Conservation (phyloP, 2,888 invertebrate species). For the Lysandra coridon region DNA sequence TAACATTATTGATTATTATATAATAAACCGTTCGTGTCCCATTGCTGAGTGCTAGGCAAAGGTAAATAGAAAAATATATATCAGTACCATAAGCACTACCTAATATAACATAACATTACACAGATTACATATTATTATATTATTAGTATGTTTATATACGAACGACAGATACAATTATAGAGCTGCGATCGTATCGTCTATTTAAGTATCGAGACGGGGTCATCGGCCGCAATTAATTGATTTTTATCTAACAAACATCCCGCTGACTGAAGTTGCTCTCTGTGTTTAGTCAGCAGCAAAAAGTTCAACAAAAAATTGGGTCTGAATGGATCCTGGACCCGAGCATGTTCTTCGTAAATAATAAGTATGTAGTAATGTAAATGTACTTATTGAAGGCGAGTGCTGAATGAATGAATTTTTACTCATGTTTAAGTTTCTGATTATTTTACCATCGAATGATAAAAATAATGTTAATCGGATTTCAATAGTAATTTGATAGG, state of each 20-base stretch:
- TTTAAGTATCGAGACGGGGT: slow-evolving; percentile 14
- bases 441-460: too few species aligned
- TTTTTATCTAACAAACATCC: slow-evolving; percentile 23
- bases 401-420: neutral
- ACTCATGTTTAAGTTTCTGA: too few species aligned
- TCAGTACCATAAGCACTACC: neutral
- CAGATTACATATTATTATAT: neutral
- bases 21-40: too few species aligned
- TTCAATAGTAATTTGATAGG: too few species aligned
- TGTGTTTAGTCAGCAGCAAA: neutral
- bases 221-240: slow-evolving; percentile 26
- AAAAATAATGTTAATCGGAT: too few species aligned
- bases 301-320: neutral
- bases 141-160: neutral
- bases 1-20: too few species aligned
- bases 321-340: neutral
- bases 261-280: neutral
- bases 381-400: neutral
- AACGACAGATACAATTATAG: slow-evolving; percentile 24
- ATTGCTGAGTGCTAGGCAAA: neutral
- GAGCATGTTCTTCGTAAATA: neutral
- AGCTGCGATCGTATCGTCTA: slow-evolving; percentile 21
- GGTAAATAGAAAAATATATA: neutral
- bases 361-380: neutral
- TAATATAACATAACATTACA: neutral